Percentiles rank a stretch among this genome's conserved stretches.
phyloP scores from a whole-genome alignment of 1,140 invertebrate species.

The Adelges cooleyi region DNA sequence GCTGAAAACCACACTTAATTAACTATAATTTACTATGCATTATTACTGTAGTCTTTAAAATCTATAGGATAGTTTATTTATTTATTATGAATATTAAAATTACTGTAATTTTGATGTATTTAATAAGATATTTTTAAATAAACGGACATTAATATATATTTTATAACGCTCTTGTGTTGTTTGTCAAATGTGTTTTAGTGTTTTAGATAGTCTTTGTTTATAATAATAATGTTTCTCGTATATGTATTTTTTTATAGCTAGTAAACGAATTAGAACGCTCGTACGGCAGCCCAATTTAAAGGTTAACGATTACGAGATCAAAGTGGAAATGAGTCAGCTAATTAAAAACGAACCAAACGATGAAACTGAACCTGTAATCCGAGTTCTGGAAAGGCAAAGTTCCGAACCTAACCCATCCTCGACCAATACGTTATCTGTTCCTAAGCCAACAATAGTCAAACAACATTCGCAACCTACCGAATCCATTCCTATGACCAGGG shows the following conservation, averaged over 20 bases:
- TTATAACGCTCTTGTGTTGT: too few species aligned
- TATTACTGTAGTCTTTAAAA: too few species aligned
- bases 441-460: conserved; percentile 47
- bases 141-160: too few species aligned
- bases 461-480: conserved; percentile 46
- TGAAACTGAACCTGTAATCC: conserved; percentile 42
- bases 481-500: conserved; percentile 38
- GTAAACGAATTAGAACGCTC: conserved; percentile 45
- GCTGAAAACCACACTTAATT: conserved; percentile 18
- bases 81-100: too few species aligned
- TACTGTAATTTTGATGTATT: too few species aligned
- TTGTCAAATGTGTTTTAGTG: too few species aligned
- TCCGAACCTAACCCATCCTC: conserved; percentile 38
- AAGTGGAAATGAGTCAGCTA: background rate
- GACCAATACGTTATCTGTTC: conserved; percentile 48
- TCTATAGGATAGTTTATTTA: too few species aligned
- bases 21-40: background rate
- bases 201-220: too few species aligned
- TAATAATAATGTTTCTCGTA: too few species aligned
- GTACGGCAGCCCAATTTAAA: conserved; percentile 35
- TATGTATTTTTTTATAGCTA: conserved; percentile 25
- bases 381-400: conserved; percentile 14
- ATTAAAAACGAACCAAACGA: background rate
- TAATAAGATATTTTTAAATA: too few species aligned
- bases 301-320: conserved; percentile 11